Conservation (phyloP, 2,888 invertebrate species). For the Tribolium freemani region DNA sequence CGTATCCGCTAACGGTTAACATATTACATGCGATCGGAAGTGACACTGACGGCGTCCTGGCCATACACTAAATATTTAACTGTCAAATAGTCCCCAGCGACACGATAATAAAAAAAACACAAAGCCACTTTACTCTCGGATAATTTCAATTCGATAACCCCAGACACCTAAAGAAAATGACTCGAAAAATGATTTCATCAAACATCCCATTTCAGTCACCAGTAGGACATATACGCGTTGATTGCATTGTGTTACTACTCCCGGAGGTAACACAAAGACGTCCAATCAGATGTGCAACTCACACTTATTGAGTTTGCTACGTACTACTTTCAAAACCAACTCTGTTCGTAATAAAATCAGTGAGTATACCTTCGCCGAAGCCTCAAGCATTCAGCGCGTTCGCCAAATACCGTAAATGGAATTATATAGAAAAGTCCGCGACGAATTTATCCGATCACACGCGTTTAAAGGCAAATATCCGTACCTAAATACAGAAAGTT, state of each 20-base stretch:
- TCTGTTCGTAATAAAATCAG: slow-evolving; percentile 65
- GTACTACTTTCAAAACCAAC: slow-evolving; percentile 63
- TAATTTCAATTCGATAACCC: slow-evolving; percentile 35
- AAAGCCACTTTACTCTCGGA: not conserved
- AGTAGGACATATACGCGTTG: slow-evolving; percentile 63
- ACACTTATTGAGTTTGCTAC: slow-evolving; percentile 68
- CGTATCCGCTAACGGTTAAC: slow-evolving; percentile 54
- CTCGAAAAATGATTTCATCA: slow-evolving; percentile 50
- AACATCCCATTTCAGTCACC: slow-evolving; percentile 50
- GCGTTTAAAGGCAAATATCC: slow-evolving; percentile 56
- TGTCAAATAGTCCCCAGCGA: slow-evolving; percentile 43
- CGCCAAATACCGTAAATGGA: slow-evolving; percentile 62
- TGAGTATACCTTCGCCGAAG: slow-evolving; percentile 59
- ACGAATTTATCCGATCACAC: slow-evolving; percentile 48
- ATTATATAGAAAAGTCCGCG: slow-evolving; percentile 56
- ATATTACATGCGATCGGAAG: slow-evolving; percentile 62
- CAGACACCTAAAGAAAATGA: slow-evolving; percentile 37
- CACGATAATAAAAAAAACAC: not conserved
- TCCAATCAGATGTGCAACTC: slow-evolving; percentile 68
- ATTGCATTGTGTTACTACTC: slow-evolving; percentile 66
- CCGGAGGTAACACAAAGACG: slow-evolving; percentile 68
- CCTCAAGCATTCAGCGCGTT: slow-evolving; percentile 54
- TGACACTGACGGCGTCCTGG: slow-evolving; percentile 58
- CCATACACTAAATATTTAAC: slow-evolving; percentile 47
- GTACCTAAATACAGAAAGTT: slow-evolving; percentile 42